phyloP scores from a whole-genome alignment of 2,888 invertebrate species.

The Leucoma salicis region DNA sequence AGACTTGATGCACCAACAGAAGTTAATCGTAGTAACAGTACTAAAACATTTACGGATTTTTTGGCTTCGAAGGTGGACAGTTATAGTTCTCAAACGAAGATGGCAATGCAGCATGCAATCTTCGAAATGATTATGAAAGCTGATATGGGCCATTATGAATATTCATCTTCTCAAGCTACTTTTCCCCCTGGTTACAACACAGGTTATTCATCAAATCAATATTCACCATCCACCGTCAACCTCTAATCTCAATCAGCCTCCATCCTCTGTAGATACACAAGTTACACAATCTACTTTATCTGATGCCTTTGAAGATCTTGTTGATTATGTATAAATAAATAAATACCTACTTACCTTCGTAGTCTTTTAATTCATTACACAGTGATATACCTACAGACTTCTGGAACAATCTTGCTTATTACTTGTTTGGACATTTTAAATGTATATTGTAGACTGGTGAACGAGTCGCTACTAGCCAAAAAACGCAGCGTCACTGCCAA shows the following conservation, averaged over 20 bases:
- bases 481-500: neutral
- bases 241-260: constrained; percentile 2
- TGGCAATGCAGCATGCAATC: constrained; percentile 15
- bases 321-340: constrained; percentile 8
- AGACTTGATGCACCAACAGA: too few relatives aligned
- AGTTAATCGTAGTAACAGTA: neutral
- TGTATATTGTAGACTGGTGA: constrained; percentile 11
- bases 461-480: constrained; percentile 8
- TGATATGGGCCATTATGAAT: constrained; percentile 18
- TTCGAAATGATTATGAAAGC: constrained; percentile 20
- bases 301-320: constrained; percentile 9
- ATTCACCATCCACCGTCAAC: constrained; percentile 11
- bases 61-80: constrained; percentile 12
- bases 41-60: neutral
- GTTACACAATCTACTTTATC: constrained; percentile 12
- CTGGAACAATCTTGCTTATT: constrained; percentile 12
- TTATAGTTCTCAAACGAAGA: constrained; percentile 14
- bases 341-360: constrained; percentile 20
- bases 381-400: constrained; percentile 13
- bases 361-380: constrained; percentile 17
- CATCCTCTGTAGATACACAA: constrained; percentile 13
- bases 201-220: neutral
- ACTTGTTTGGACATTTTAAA: constrained; percentile 2
- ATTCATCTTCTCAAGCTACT: constrained; percentile 11
- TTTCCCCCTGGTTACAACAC: constrained; percentile 10